Conservation (phyloP, 2,113 vertebrate genomes). For the Perognathus longimembris region DNA sequence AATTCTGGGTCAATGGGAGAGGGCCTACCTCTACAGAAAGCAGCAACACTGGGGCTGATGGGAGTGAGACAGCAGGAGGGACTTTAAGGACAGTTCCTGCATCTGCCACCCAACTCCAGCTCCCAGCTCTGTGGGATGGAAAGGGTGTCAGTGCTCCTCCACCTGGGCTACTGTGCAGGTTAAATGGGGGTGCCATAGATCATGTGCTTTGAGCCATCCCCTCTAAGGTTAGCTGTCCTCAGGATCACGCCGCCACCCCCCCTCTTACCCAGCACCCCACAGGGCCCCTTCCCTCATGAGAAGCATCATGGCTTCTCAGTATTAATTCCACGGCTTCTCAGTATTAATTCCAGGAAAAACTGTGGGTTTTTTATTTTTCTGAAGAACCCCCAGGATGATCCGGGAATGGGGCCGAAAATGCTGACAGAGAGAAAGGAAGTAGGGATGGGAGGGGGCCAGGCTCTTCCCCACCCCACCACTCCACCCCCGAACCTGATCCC, state of each 20-base stretch:
- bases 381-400: slow-evolving; percentile 75
- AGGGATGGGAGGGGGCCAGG: neutral
- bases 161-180: rapidly evolving
- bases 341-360: slow-evolving; percentile 65
- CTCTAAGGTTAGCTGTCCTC: rapidly evolving
- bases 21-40: neutral
- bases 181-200: neutral
- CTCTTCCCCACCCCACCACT: no score
- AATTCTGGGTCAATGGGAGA: neutral
- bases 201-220: neutral
- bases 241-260: no score
- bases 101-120: no score
- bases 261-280: neutral
- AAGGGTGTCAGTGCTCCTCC: neutral
- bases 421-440: slow-evolving; percentile 70
- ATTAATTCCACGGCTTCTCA: slow-evolving; percentile 36
- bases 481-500: slow-evolving; percentile 64
- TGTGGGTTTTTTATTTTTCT: slow-evolving; percentile 18
- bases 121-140: neutral
- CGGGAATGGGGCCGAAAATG: slow-evolving; percentile 64
- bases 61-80: neutral
- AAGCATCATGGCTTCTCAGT: neutral
- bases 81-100: neutral
- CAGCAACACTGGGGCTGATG: neutral
- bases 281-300: neutral